Percentiles rank a stretch among this genome's conserved stretches.
These are phyloP conservation scores for Asarcornis scutulata DNA, from an alignment of 2,113 vertebrate species.

Conservation along the genomic window DNA sequence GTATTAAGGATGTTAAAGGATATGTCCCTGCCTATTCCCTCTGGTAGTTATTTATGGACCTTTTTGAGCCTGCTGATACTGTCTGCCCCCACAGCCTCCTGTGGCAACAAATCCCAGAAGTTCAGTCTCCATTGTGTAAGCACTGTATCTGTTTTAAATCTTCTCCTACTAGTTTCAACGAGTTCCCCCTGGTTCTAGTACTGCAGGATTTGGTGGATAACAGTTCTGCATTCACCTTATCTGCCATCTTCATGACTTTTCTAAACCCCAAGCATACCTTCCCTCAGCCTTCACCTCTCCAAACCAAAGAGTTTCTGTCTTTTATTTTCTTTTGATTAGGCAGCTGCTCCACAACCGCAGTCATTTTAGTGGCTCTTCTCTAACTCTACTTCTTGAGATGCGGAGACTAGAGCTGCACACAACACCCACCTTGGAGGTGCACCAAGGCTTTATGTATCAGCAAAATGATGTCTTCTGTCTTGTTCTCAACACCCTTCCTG, in stretches of 20 bases:
- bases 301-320: neutral
- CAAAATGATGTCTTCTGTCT: neutral
- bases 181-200: neutral
- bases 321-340: neutral
- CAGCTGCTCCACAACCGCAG: neutral
- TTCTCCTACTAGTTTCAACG: conserved; percentile 26
- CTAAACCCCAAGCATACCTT: neutral
- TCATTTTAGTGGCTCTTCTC: neutral
- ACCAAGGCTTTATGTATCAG: neutral
- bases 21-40: conserved; percentile 33
- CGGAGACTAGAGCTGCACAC: neutral
- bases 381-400: neutral
- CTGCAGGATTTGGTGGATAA: neutral
- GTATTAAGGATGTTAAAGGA: conserved; percentile 36
- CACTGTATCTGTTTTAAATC: conserved; percentile 56
- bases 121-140: conserved; percentile 44
- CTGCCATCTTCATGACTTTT: conserved; percentile 14
- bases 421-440: neutral
- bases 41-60: conserved; percentile 30
- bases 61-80: conserved; percentile 31
- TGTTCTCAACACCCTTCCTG: neutral
- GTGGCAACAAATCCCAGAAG: conserved; percentile 54
- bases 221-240: neutral
- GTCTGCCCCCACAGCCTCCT: conserved; percentile 1
- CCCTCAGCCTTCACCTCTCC: neutral